Evolutionary conservation across 2,888 invertebrate genomes (phyloP), one percentile per base, ranked within the genome.

Genomic region (Carterocephalus palaemon): DNA sequence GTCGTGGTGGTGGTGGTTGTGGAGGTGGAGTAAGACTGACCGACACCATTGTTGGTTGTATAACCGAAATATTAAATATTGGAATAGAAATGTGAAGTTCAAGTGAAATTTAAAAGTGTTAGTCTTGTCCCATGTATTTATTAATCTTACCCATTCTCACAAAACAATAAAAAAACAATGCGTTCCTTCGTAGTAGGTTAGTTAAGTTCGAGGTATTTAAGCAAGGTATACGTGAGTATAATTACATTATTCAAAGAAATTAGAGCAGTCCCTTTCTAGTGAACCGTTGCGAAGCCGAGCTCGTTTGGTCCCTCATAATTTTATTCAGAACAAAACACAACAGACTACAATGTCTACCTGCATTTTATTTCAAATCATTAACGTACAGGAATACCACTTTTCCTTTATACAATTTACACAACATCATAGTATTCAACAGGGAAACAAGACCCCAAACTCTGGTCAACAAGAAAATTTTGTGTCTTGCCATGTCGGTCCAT

Each of bases 211-310:
- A 64, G 54, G 58, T 62, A 57, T 58, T 55, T 51, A 54, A 54
- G 52, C 54, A 58, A 67, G 67, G 63, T 63, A 65, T 62, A 63
- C 54, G 49, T 56, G 56, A 60, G 54, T 57, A 64, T 56, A 58
- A 56, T 54, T 64, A 67, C 64, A 70, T 76, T 69, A 74, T 79
- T 75, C 67, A 75, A 65, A 70, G 69, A 70, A 75, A 77, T 80
- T 76, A 78, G 63, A 67, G 58, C 54, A 60, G 59, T 64, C 65
- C 71, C 77, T 71, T 72, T 75, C 69, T 64, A 62, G 65, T 60
- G 60, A 59, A 49, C 66, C 64, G 62, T 68, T 68, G 63, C 59
- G 58, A 60, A 64, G 67, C 66, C 67, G 64, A 52, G 59, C 53
- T 61, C 60, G 38, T 43, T 55, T 64, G 56, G 64, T 67, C 67